Base-by-base conservation (phyloP, 2,888 invertebrate species). In the Erebia aethiops region DNA sequence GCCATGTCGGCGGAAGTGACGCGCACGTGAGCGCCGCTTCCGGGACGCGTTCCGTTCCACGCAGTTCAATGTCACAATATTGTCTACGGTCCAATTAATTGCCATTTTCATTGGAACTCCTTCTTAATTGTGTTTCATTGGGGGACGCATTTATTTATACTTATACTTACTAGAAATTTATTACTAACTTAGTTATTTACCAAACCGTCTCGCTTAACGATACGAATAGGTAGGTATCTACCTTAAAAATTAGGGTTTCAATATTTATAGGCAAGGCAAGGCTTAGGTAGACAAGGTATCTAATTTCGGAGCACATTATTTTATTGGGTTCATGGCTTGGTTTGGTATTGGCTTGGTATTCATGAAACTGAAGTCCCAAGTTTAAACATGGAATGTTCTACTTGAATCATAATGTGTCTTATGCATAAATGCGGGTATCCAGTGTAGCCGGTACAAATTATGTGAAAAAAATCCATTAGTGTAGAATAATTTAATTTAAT, bases 11-110 rank as follows among this genome's bases (percentile, higher is more conserved):
- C 89, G 91, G 92, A 92, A 89, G 88, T 85, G 85, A 87, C 87
- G 90, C 90, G 90, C 92, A 91, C 92, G 92, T 92, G 92, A 89
- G 85, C 84, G 84, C 82, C 82, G 82, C 88, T 90, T 92, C 92
- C 92, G 91, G 85, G 65, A 78, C 78, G 81, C 87, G 87, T 91
- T 89, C 90, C 90, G 90, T 89, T 90, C 85, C 86, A 89, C 90
- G 87, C 91, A 86, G 86, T 88, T 89, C 89, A 90, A 90, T 89
- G 90, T 90, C 89, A 90, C 82, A 85, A 87, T 86, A 85, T 87
- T 85, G 72, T 69, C 71, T 71, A 70, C 67, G 67, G 69, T 69
- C 67, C 65, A 62, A 71, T 74, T 75, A 76, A 73, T 76, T 74
- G 70, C 73, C 61, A 63, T 64, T 69, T 69, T 64, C 72, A 58